Evolutionary conservation across 1,140 invertebrate species (phyloP), one percentile per base, ranked within the genome.

Genomic region (Drosophila ficusphila): DNA sequence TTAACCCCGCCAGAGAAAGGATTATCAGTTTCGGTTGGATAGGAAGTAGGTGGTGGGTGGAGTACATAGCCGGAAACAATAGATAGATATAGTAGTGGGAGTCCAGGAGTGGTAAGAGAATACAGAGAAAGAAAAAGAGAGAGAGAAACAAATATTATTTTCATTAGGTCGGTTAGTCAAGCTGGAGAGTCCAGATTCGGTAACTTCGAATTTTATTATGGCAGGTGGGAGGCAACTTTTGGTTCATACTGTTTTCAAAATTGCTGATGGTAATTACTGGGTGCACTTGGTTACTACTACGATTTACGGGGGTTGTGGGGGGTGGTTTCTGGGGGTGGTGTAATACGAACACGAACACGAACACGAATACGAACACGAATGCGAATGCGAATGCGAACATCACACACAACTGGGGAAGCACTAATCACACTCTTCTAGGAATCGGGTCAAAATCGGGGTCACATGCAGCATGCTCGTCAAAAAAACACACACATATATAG

Each of bases 231-330:
- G 51, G 51, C 75, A 79, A 78, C 75, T 65, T 60, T 46, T 49
- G 36, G 53, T 38, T 79, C 47, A 29, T 38, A n/a, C n/a, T n/a
- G n/a, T 69, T 61, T 41, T 70, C 12, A 27, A 46, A 46, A 27
- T 46, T 68, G 67, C 52, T 68, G 25, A 52, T 42, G 64, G 27
- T 65, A 69, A 75, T 62, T 82, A 82, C 74, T 60, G 78, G 78
- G 78, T 82, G 78, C 79, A 82, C 67, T 82, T 77, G 52, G 48
- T 76, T 79, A 71, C 71, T 51, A 61, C 44, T 52, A 68, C 46
- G 38, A 29, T 54, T 71, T 68, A 42, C 46, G 48, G 56, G 56
- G 65, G 48, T n/a, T 9, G 65, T 44, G 21, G 7, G 27, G 60
- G 56, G 33, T 74, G 52, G 19, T 41, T 42, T 42, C 27, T 6